Base-by-base conservation (phyloP, 2,888 invertebrate genomes). In the Galerucella nymphaeae region DNA sequence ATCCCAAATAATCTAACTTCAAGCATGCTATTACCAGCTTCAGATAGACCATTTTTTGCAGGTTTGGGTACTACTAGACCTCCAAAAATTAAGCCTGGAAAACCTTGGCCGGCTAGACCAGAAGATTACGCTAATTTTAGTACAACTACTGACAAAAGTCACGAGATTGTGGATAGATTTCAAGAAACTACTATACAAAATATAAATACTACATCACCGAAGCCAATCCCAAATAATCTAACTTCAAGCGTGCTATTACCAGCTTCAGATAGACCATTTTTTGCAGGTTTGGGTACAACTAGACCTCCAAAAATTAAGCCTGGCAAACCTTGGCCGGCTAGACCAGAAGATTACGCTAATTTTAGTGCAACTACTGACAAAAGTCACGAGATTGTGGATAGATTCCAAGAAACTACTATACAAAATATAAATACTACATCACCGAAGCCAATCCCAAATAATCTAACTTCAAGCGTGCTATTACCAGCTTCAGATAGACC, bases 61-160 rank as follows among this genome's bases (percentile, higher is more conserved):
- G 58, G 16, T 45, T 20, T 48, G 10, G 64, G 66, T 14, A 41
- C 69, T 16, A 41, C 41, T 13, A 14, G 68, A n/a, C 70, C 64
- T 14, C 77, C 75, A 63, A 71, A 73, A 20, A 73, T 78, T 11
- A 76, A 76, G 4, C 73, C 77, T 8, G 78, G 76, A 38, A 63
- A 72, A 66, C 77, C 76, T 23, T 79, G 76, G 77, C 77, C 78
- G 2, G 71, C 66, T 38, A 75, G 63, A 30, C 64, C 70, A 9
- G 66, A 74, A 59, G 74, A 66, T 48, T 75, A 75, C 41, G 55
- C 20, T 13, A 42, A 61, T 41, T 61, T 61, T 18, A 61, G 38
- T 41, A 18, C 4, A 9, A 53, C 68, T 0, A 42, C 41, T 38
- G n/a, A 30, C n/a, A 20, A 63, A 42, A 63, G n/a, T n/a, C 20